A percentile compares a stretch with the other conserved stretches of the same genome.
Evolutionary conservation across 2,888 invertebrate species (phyloP).

Genomic region (Ornithoptera alexandrae): DNA sequence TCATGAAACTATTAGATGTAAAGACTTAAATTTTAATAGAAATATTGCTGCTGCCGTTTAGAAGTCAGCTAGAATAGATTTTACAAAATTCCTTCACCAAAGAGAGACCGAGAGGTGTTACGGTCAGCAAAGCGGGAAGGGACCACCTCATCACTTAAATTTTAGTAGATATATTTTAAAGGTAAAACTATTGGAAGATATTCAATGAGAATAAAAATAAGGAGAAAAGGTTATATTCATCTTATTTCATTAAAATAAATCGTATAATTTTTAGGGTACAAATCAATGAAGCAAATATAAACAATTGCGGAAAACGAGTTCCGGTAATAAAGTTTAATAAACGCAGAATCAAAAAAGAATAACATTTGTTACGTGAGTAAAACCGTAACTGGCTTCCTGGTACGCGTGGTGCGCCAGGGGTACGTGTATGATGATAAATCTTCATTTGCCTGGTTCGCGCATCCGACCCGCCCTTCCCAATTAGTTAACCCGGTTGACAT

Average conservation of each 20-base stretch:
- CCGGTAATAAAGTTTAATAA: conserved; percentile 8
- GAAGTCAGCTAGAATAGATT: too few relatives aligned
- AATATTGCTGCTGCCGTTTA: too few relatives aligned
- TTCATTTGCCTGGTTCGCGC: conserved; percentile 76
- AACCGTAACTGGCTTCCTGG: conserved; percentile 32
- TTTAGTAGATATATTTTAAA: not conserved
- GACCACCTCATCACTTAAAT: too few relatives aligned
- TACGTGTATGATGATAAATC: conserved; percentile 70
- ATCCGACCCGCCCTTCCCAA: conserved; percentile 71
- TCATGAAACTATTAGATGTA: too few relatives aligned
- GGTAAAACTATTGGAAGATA: too few relatives aligned
- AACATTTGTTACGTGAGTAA: conserved; percentile 9
- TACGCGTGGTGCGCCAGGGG: conserved; percentile 41
- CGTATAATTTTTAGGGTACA: too few relatives aligned
- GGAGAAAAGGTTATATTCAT: not conserved
- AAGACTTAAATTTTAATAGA: too few relatives aligned
- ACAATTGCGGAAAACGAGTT: not conserved
- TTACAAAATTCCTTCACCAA: too few relatives aligned
- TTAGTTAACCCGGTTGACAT: conserved; percentile 62
- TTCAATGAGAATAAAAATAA: not conserved
- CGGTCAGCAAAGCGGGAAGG: too few relatives aligned
- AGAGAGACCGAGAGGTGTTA: too few relatives aligned
- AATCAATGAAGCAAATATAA: not conserved
- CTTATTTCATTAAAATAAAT: too few relatives aligned
- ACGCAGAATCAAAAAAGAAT: conserved; percentile 16